A percentile compares a stretch with the other conserved stretches of the same genome.
Conservation (phyloP, 2,888 invertebrate genomes). For the Toxonevra muliebris region DNA sequence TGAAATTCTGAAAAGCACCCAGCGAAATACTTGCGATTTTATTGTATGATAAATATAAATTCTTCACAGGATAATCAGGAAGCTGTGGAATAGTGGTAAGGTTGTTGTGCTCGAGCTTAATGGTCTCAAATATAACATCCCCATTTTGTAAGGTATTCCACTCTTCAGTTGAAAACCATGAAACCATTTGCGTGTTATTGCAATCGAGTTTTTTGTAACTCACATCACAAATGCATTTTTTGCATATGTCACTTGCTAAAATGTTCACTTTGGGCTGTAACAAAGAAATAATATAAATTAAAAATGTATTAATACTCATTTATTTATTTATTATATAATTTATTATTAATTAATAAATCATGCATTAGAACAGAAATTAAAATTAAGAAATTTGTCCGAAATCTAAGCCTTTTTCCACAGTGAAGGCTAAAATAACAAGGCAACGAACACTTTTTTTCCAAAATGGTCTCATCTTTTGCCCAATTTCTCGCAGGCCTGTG, state of each 20-base stretch:
- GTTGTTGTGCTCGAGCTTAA: slow-evolving; percentile 57
- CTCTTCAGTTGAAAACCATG: slow-evolving; percentile 68
- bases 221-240: slow-evolving; percentile 67
- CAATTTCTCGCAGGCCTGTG: too few species aligned
- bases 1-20: slow-evolving; percentile 72
- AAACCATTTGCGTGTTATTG: slow-evolving; percentile 65
- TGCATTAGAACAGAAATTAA: too few species aligned
- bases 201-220: slow-evolving; percentile 68
- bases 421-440: too few species aligned
- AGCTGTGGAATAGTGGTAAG: slow-evolving; percentile 62
- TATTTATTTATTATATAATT: too few species aligned
- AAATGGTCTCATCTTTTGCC: too few species aligned
- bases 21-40: slow-evolving; percentile 71
- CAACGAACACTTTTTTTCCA: too few species aligned
- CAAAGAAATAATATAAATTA: slow-evolving; percentile 17
- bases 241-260: slow-evolving; percentile 65
- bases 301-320: too few species aligned
- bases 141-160: slow-evolving; percentile 66
- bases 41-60: slow-evolving; percentile 72
- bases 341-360: too few species aligned
- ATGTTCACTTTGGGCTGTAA: slow-evolving; percentile 45
- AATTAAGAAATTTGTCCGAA: too few species aligned
- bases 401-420: too few species aligned
- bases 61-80: slow-evolving; percentile 66
- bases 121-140: slow-evolving; percentile 52